Evolutionary conservation across 2,113 vertebrate genomes (phyloP).

Genomic region (Aix galericulata): DNA sequence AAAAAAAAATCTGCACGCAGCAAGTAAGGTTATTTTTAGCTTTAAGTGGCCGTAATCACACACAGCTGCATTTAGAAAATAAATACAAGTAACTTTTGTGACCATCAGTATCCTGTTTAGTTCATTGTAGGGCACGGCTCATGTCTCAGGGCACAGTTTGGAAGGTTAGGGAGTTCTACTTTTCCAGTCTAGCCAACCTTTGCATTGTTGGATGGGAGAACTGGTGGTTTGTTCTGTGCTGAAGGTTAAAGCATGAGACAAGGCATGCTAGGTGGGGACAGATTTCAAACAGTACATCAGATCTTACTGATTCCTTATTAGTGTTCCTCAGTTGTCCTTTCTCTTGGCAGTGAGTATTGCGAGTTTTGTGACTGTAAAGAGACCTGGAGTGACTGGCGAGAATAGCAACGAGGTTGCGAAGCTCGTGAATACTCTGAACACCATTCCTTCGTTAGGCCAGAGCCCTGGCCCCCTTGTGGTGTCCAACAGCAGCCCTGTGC

Average conservation of each 20-base stretch:
- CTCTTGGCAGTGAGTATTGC: constrained; percentile 78
- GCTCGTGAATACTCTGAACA: constrained; percentile 79
- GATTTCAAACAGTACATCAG: background rate
- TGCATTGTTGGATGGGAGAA: background rate
- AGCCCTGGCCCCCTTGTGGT: constrained; percentile 76
- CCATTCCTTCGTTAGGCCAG: constrained; percentile 75
- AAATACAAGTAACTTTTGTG: background rate
- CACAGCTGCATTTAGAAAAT: background rate
- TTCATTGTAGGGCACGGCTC: background rate
- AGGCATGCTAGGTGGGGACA: background rate
- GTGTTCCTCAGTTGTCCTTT: constrained; percentile 7
- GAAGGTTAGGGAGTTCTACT: background rate
- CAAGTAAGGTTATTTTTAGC: background rate
- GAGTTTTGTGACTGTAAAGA: constrained; percentile 80
- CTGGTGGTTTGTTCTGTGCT: background rate
- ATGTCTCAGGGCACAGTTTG: fast-evolving
- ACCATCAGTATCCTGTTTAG: background rate
- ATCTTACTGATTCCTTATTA: background rate
- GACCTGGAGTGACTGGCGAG: constrained; percentile 77
- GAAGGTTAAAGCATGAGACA: background rate
- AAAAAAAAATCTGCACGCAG: background rate
- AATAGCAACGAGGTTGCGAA: constrained; percentile 80
- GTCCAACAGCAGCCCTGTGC: constrained; percentile 78
- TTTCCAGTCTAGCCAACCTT: background rate
- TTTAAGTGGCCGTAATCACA: background rate